Evolutionary conservation across 2,888 invertebrate genomes (phyloP).

Genomic region (Sepioteuthis lessoniana): DNA sequence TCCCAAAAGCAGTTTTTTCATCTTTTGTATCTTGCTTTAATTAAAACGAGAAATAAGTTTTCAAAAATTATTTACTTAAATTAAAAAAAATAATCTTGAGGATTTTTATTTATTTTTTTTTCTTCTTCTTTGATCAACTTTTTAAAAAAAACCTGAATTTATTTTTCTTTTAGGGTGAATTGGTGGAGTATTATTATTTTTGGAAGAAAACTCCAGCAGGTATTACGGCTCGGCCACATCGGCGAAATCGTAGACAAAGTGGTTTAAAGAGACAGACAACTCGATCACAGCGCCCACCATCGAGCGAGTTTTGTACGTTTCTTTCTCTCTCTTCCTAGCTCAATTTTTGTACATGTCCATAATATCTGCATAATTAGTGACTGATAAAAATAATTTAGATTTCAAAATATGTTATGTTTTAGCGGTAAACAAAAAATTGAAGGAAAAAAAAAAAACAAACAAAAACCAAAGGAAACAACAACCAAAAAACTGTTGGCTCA

Average conservation of each 20-base stretch:
- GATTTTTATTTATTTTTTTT: too few species aligned
- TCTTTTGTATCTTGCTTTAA: too few species aligned
- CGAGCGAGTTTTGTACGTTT: constrained; percentile 75
- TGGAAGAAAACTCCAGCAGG: constrained; percentile 99
- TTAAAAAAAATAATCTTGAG: too few species aligned
- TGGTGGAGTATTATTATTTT: constrained; percentile 98
- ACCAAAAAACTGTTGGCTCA: not conserved
- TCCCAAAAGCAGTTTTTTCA: too few species aligned
- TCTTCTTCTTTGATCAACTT: not conserved
- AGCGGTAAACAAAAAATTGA: not conserved
- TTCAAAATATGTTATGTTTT: not conserved
- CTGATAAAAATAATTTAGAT: not conserved
- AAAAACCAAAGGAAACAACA: too few species aligned
- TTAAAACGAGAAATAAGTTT: too few species aligned
- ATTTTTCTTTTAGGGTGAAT: constrained; percentile 82
- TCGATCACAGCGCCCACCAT: constrained; percentile 68
- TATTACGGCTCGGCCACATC: constrained; percentile 94
- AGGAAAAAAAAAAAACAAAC: too few species aligned
- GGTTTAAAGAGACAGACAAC: constrained; percentile 60
- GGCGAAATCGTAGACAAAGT: constrained; percentile 78
- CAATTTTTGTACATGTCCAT: not conserved
- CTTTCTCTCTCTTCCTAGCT: not conserved
- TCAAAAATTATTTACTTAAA: too few species aligned
- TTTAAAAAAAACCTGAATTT: not conserved
- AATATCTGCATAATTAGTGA: not conserved